A percentile compares a stretch with the other conserved stretches of the same genome.
phyloP scores from a whole-genome alignment of 2,888 invertebrate genomes.

The Harpagoxenus sublaevis region DNA sequence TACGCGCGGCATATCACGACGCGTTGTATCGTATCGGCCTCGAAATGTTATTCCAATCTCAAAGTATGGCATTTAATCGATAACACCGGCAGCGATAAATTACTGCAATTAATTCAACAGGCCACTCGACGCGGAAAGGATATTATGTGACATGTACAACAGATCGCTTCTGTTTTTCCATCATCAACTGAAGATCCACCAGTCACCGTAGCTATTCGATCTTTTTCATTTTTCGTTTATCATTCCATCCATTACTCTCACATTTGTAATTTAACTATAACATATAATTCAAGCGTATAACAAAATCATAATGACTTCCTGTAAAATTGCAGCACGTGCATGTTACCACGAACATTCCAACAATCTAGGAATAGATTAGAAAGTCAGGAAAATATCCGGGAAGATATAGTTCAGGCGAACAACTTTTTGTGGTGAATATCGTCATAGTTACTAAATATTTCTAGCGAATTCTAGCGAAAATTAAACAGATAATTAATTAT shows the following conservation, averaged over 20 bases:
- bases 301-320: slow-evolving; percentile 31
- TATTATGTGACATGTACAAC: neutral
- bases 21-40: neutral
- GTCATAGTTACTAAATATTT: neutral
- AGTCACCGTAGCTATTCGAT: neutral
- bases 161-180: neutral
- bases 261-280: slow-evolving; percentile 13
- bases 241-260: slow-evolving; percentile 5
- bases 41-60: slow-evolving; percentile 41
- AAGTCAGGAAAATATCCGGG: slow-evolving; percentile 27
- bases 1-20: neutral
- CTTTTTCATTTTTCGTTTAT: neutral
- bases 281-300: neutral
- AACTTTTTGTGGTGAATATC: slow-evolving; percentile 2
- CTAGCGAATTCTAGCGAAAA: neutral
- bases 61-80: slow-evolving; percentile 27
- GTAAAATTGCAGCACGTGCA: neutral
- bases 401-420: neutral
- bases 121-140: slow-evolving; percentile 29
- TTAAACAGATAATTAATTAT: neutral
- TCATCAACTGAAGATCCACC: neutral
- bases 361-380: slow-evolving; percentile 33
- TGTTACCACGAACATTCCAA: slow-evolving; percentile 24
- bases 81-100: slow-evolving; percentile 52
- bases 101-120: slow-evolving; percentile 58